Evolutionary conservation across 1,140 invertebrate genomes (phyloP).

Genomic region (Drosophila dunni): DNA sequence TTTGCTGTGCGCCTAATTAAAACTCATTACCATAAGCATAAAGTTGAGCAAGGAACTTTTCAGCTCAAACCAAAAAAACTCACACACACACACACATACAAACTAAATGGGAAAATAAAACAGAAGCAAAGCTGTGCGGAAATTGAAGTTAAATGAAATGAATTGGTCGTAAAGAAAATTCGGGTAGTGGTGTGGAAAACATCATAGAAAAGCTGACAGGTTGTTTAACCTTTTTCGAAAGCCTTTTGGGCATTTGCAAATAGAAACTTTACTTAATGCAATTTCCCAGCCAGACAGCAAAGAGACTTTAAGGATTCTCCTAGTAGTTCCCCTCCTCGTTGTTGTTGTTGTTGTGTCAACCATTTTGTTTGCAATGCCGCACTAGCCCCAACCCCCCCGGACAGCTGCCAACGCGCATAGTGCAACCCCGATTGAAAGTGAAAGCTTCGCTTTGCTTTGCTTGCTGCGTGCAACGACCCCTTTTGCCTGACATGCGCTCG

Average conservation of each 20-base stretch:
- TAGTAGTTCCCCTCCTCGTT: not conserved
- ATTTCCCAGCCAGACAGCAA: constrained; percentile 71
- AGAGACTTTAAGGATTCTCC: not conserved
- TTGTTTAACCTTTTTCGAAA: constrained; percentile 13
- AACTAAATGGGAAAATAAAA: constrained; percentile 20
- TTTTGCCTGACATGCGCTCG: constrained; percentile 34
- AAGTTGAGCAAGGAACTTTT: constrained; percentile 73
- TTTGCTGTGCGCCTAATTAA: constrained; percentile 80
- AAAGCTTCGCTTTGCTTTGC: constrained; percentile 55
- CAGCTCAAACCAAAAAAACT: constrained; percentile 26
- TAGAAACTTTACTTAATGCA: constrained; percentile 60
- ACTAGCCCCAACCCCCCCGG: constrained; percentile 8
- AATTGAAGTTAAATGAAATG: constrained; percentile 52
- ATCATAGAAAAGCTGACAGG: constrained; percentile 27
- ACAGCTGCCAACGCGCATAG: not conserved
- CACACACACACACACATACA: constrained; percentile 3
- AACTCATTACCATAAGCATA: constrained; percentile 82
- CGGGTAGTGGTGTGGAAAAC: not conserved
- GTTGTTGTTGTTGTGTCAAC: constrained; percentile 46
- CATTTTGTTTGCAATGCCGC: constrained; percentile 44
- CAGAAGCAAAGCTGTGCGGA: constrained; percentile 35
- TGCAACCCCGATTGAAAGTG: constrained; percentile 62
- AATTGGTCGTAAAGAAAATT: constrained; percentile 1
- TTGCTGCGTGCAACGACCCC: constrained; percentile 75
- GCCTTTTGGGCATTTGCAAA: constrained; percentile 36